These are phyloP conservation scores for Drosophila neonasuta DNA, from an alignment of 2,888 invertebrate species.

Conservation along the genomic window DNA sequence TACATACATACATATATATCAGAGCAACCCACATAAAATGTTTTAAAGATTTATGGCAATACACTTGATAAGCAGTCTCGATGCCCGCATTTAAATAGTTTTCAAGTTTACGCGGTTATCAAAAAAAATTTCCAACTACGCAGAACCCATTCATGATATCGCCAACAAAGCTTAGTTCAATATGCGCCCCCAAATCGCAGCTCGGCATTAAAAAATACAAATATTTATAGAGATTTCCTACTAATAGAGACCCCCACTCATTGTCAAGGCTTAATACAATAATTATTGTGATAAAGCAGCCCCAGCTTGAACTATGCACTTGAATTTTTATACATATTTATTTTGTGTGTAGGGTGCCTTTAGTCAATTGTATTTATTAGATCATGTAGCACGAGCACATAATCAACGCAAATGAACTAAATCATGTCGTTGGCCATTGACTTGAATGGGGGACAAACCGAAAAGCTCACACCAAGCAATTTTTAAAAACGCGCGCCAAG, in stretches of 20 bases:
- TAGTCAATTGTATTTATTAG: conserved; percentile 34
- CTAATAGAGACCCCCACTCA: conserved; percentile 13
- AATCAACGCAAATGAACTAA: conserved; percentile 30
- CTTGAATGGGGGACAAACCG: conserved; percentile 2
- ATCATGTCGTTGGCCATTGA: conserved; percentile 19
- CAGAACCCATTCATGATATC: conserved; percentile 4
- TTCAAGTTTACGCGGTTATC: conserved; percentile 11
- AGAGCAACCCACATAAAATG: not conserved
- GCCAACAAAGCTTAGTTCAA: not conserved
- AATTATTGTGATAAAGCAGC: conserved; percentile 6
- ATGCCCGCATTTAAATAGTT: conserved; percentile 1
- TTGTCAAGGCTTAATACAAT: conserved; percentile 21
- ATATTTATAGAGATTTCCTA: conserved; percentile 14
- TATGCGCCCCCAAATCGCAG: not conserved
- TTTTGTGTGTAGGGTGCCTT: conserved; percentile 6
- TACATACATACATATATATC: not conserved
- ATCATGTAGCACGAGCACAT: conserved; percentile 24
- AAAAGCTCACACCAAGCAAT: conserved; percentile 25
- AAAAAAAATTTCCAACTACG: not conserved
- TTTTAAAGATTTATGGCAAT: conserved; percentile 1
- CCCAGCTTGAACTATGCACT: conserved; percentile 12
- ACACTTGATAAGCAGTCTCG: conserved; percentile 4
- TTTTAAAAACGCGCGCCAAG: conserved; percentile 37
- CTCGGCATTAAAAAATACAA: not conserved
- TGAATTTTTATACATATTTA: conserved; percentile 4